phyloP scores from a whole-genome alignment of 2,113 vertebrate species.

The Limnothrissa miodon region DNA sequence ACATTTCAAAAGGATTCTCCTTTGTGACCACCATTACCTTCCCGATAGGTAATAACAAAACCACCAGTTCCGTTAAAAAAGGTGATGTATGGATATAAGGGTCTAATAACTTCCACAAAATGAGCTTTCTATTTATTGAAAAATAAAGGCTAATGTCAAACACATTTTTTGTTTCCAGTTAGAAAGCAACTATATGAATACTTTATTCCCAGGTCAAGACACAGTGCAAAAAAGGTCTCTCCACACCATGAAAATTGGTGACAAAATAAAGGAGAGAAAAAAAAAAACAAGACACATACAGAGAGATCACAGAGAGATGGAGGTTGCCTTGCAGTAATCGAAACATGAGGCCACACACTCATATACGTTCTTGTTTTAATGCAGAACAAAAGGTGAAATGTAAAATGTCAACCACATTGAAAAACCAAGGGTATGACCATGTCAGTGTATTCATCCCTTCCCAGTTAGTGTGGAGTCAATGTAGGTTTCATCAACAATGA shows the following conservation, averaged over 20 bases:
- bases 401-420: slow-evolving; percentile 47
- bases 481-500: slow-evolving; percentile 41
- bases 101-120: not conserved
- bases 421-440: slow-evolving; percentile 38
- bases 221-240: slow-evolving; percentile 6
- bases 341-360: slow-evolving; percentile 33
- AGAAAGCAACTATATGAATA: slow-evolving; percentile 12
- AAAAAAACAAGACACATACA: not conserved
- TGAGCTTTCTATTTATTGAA: not conserved
- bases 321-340: slow-evolving; percentile 7
- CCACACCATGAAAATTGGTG: slow-evolving; percentile 2
- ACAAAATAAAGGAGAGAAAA: slow-evolving; percentile 7
- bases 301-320: not conserved
- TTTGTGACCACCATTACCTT: not conserved
- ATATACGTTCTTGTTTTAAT: slow-evolving; percentile 46
- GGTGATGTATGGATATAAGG: not conserved
- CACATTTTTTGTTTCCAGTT: not conserved
- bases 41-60: not conserved
- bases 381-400: slow-evolving; percentile 51
- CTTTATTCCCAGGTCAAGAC: slow-evolving; percentile 16
- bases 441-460: slow-evolving; percentile 26
- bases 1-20: not conserved
- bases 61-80: not conserved
- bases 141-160: not conserved
- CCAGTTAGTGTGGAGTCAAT: slow-evolving; percentile 36